Conservation (phyloP, 1,140 invertebrate genomes). For the Sycophaga agraensis region DNA sequence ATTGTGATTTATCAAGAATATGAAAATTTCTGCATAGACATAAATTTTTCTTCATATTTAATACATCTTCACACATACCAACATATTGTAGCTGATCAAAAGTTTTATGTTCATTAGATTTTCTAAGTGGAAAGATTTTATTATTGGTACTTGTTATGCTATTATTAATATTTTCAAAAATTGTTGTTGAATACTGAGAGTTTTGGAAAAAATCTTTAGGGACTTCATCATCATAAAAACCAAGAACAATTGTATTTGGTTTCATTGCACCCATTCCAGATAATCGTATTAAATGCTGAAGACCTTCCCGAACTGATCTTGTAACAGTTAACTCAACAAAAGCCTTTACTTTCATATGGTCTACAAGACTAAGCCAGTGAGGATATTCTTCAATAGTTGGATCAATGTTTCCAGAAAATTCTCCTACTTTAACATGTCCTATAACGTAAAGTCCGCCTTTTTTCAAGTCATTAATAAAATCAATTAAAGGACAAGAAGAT, state of each 20-base stretch:
- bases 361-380: slow-evolving; percentile 85
- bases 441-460: slow-evolving; percentile 96
- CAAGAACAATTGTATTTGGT: slow-evolving; percentile 91
- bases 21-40: slow-evolving; percentile 92
- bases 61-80: slow-evolving; percentile 80
- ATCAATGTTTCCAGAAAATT: slow-evolving; percentile 65
- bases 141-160: slow-evolving; percentile 38
- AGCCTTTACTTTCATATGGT: slow-evolving; percentile 91
- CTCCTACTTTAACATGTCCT: slow-evolving; percentile 83
- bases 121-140: slow-evolving; percentile 52
- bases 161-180: slow-evolving; percentile 47
- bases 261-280: slow-evolving; percentile 98
- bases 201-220: slow-evolving; percentile 74
- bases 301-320: slow-evolving; percentile 79
- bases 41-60: slow-evolving; percentile 93
- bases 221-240: slow-evolving; percentile 81
- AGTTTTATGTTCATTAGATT: slow-evolving; percentile 38
- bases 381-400: slow-evolving; percentile 75
- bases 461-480: slow-evolving; percentile 98
- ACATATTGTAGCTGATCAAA: slow-evolving; percentile 74
- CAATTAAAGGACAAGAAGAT: slow-evolving; percentile 86
- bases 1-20: slow-evolving; percentile 72
- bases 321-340: slow-evolving; percentile 95
- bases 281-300: slow-evolving; percentile 88
- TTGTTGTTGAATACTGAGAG: slow-evolving; percentile 49